Base-by-base conservation (phyloP, 2,113 vertebrate genomes). In the Peucedramus taeniatus region DNA sequence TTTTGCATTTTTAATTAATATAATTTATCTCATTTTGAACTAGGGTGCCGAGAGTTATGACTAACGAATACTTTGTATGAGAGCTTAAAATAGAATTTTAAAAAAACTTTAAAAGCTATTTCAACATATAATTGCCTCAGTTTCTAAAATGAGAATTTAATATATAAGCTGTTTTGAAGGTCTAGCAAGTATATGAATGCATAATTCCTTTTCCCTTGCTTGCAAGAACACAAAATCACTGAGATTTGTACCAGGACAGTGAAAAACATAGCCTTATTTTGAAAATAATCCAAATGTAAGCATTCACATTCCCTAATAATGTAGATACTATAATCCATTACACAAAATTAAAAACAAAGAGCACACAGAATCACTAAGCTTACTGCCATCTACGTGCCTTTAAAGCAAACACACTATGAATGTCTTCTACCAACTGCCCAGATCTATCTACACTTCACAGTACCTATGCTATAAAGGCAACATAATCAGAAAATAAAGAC, bases 1-100 rank as follows among this genome's bases (percentile, higher is more conserved):
- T 90, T 91, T 66, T 97, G 59, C 72, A 77, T 93, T 96, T 97
- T 96, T 95, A 95, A 95, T 93, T 94, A 86, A 90, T 56, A 47
- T n/a, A 69, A 94, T 91, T 90, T 85, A 91, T 95, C 82, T 94
- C 42, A 83, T 91, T 93, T 94, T 83, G 47, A 83, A 63, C 47
- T 60, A 70, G 59, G 44, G 59, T 90, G 71, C 30, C 90, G 27
- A 81, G 78, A 85, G 12, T 45, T 69, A 86, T 90, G 54, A 89
- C 90, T 88, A 91, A 83, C 4, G 0, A 85, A 91, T 88, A 88
- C 71, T 91, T 93, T 66, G 78, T 72, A 80, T 37, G 54, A 94
- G 68, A 91, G 88, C 17, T 90, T 94, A 93, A 91, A 96, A 95
- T 86, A 95, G 87, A 89, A 54, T 78, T 83, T 49, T 0, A 3